Conservation (phyloP, 2,113 vertebrate species). For the Actenoides lindsayi region DNA sequence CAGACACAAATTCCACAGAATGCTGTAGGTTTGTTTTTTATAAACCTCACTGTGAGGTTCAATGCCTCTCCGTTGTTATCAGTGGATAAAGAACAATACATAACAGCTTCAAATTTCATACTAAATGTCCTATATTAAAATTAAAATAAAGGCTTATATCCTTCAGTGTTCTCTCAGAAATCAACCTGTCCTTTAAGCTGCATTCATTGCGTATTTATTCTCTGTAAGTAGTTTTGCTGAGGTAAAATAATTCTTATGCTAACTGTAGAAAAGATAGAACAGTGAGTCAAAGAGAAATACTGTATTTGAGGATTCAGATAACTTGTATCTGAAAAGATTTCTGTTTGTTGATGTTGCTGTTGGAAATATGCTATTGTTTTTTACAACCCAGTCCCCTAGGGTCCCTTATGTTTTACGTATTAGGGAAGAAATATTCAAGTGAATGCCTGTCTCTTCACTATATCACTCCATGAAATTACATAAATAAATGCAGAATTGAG, state of each 20-base stretch:
- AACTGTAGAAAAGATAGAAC: not conserved
- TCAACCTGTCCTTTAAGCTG: not conserved
- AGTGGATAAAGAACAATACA: not conserved
- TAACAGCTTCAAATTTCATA: not conserved
- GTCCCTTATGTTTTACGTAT: not conserved
- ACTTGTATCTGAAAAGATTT: not conserved
- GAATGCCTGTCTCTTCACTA: not conserved
- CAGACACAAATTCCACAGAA: not conserved
- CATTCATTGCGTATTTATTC: not conserved
- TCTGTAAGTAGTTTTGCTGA: not conserved
- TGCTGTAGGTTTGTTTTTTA: not conserved
- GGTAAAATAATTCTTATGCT: not conserved
- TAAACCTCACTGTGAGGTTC: not conserved
- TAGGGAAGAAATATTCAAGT: conserved; percentile 9
- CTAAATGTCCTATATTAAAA: not conserved
- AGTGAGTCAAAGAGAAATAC: not conserved
- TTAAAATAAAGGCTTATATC: not conserved
- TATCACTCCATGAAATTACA: not conserved
- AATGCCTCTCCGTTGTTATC: not conserved
- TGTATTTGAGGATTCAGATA: conserved; percentile 1
- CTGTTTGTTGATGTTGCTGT: not conserved
- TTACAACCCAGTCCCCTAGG: not conserved
- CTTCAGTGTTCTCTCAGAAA: not conserved
- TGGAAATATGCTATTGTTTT: not conserved
- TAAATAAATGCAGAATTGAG: conserved; percentile 9